Percentiles rank a stretch among this genome's conserved stretches.
Conservation (phyloP, 2,888 invertebrate species). For the Chalcosyrphus nemorum region DNA sequence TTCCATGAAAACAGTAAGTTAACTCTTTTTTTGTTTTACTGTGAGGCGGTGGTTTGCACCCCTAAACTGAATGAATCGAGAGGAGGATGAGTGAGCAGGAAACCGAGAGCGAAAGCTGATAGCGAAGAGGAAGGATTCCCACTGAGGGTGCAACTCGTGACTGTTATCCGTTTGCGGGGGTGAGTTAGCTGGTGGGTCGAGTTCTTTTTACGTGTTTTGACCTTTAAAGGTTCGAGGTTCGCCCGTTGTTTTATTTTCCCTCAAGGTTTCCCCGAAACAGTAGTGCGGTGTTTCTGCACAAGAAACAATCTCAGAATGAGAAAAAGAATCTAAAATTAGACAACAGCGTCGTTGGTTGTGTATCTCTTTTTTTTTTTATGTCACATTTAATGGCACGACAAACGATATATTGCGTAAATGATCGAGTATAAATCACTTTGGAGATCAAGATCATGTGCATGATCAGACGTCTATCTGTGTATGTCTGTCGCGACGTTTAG, state of each 20-base stretch:
- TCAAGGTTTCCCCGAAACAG: neutral
- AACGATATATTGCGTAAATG: constrained; percentile 42
- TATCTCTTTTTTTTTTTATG: neutral
- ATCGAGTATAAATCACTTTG: constrained; percentile 49
- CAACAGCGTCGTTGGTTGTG: neutral
- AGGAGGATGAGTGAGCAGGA: neutral
- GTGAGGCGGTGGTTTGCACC: neutral
- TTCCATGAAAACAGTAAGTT: constrained; percentile 58
- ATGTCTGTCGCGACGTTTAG: neutral
- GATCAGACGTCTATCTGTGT: neutral
- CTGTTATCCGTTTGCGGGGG: neutral
- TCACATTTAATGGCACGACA: constrained; percentile 7
- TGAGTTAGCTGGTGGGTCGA: neutral
- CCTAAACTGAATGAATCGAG: constrained; percentile 34
- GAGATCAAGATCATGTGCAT: constrained; percentile 67
- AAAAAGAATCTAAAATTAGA: constrained; percentile 12
- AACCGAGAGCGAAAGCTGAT: neutral
- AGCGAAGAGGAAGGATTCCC: neutral
- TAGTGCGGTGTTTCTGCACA: neutral
- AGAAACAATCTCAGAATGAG: neutral
- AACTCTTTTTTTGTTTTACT: constrained; percentile 19
- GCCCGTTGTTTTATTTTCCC: neutral
- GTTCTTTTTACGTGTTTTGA: constrained; percentile 8
- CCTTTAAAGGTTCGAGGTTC: constrained; percentile 40
- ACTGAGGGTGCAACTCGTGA: constrained; percentile 5